Evolutionary conservation across 2,888 invertebrate species (phyloP).

Genomic region (Entomobrya proxima): DNA sequence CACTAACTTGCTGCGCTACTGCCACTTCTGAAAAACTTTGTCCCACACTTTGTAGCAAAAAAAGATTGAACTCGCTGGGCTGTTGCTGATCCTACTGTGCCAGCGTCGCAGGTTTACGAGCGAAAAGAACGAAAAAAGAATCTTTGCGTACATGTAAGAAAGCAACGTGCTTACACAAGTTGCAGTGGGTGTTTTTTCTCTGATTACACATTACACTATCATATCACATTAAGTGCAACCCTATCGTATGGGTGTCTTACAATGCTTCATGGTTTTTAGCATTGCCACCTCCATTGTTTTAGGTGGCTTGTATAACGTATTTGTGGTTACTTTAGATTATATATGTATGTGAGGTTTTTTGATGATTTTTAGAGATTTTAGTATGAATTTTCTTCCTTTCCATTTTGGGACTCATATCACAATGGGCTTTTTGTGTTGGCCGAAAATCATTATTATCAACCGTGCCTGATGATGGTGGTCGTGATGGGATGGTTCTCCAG

Average conservation of each 20-base stretch:
- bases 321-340: too few species aligned
- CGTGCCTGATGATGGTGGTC: conserved; percentile 20
- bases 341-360: too few species aligned
- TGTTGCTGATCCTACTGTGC: not conserved
- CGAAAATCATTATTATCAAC: conserved; percentile 62
- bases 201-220: conserved; percentile 31
- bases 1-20: too few species aligned
- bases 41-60: conserved; percentile 67
- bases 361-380: too few species aligned
- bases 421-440: not conserved
- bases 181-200: conserved; percentile 34
- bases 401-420: too few species aligned
- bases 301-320: too few species aligned
- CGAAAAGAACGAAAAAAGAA: conserved; percentile 3
- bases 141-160: conserved; percentile 14
- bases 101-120: not conserved
- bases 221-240: conserved; percentile 32
- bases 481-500: not conserved
- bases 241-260: conserved; percentile 7
- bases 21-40: conserved; percentile 55
- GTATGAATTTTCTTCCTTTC: too few species aligned
- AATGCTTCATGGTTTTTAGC: conserved; percentile 42
- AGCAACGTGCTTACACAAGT: conserved; percentile 10
- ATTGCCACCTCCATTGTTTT: not conserved
- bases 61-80: not conserved